Evolutionary conservation across 2,888 invertebrate species (phyloP).

Genomic region (Pyrrhosoma nymphula): DNA sequence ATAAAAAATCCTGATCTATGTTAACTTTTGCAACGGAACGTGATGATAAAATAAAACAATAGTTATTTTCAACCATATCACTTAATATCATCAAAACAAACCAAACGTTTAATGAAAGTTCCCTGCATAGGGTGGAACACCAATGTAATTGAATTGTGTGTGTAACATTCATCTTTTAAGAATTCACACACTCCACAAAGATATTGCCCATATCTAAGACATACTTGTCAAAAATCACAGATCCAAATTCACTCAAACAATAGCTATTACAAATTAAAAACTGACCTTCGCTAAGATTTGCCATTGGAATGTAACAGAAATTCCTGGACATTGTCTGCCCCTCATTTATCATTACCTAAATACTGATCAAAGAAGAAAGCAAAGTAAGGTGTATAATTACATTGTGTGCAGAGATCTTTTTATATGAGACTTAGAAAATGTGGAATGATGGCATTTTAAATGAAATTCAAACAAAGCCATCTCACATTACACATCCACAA

Average conservation of each 20-base stretch:
- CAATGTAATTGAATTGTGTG: background rate
- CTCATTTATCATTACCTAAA: constrained; percentile 34
- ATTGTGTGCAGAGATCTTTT: constrained; percentile 57
- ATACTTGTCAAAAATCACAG: constrained; percentile 53
- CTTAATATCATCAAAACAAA: constrained; percentile 57
- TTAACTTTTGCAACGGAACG: constrained; percentile 4
- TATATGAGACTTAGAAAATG: constrained; percentile 59
- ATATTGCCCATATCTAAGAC: constrained; percentile 45
- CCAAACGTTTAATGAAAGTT: constrained; percentile 20
- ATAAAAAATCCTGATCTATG: background rate
- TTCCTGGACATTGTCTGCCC: background rate
- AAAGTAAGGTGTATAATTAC: constrained; percentile 42
- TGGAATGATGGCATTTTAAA: constrained; percentile 50
- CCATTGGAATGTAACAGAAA: constrained; percentile 46
- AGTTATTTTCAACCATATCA: constrained; percentile 44
- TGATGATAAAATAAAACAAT: constrained; percentile 50
- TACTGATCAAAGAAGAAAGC: constrained; percentile 50
- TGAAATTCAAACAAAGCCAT: constrained; percentile 49
- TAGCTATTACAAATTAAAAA: constrained; percentile 38
- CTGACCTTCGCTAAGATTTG: constrained; percentile 51
- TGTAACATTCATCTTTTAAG: constrained; percentile 2
- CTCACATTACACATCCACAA: constrained; percentile 59
- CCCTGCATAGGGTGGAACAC: constrained; percentile 23
- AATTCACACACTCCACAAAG: constrained; percentile 45
- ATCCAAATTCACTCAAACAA: constrained; percentile 33